These are phyloP conservation scores for Oenanthe melanoleuca DNA, from an alignment of 2,113 vertebrate species.

Conservation along the genomic window DNA sequence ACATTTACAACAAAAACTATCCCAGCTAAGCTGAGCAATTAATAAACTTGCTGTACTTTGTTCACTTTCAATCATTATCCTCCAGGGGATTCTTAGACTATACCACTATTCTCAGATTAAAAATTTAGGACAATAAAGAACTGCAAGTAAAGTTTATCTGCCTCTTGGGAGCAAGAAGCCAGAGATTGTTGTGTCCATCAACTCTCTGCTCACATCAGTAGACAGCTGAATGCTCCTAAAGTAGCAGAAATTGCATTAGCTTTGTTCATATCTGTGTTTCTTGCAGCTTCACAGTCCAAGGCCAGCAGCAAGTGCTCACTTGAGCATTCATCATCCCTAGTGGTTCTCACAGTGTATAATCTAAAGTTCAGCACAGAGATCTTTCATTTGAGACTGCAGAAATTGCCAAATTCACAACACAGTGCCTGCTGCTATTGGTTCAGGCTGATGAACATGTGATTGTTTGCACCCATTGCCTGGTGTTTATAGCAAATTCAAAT, in stretches of 20 bases:
- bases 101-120: slow-evolving; percentile 39
- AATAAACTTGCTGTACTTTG: slow-evolving; percentile 35
- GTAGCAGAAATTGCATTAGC: slow-evolving; percentile 39
- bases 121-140: slow-evolving; percentile 68
- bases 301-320: slow-evolving; percentile 46
- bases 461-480: not conserved
- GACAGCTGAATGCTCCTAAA: slow-evolving; percentile 50
- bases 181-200: slow-evolving; percentile 70
- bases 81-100: not conserved
- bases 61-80: not conserved
- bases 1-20: not conserved
- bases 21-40: slow-evolving; percentile 28
- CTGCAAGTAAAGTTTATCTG: slow-evolving; percentile 59
- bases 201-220: slow-evolving; percentile 44
- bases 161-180: slow-evolving; percentile 48
- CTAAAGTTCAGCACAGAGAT: slow-evolving; percentile 23
- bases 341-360: slow-evolving; percentile 49
- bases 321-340: slow-evolving; percentile 53
- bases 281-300: slow-evolving; percentile 39
- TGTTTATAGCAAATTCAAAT: not conserved
- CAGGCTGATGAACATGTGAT: not conserved
- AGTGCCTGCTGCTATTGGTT: not conserved
- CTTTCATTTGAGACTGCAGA: slow-evolving; percentile 44
- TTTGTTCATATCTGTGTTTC: slow-evolving; percentile 64
- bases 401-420: slow-evolving; percentile 5